Evolutionary conservation across 2,113 vertebrate genomes (phyloP), one percentile per base, ranked within the genome.

Genomic region (Rhinoderma darwinii): DNA sequence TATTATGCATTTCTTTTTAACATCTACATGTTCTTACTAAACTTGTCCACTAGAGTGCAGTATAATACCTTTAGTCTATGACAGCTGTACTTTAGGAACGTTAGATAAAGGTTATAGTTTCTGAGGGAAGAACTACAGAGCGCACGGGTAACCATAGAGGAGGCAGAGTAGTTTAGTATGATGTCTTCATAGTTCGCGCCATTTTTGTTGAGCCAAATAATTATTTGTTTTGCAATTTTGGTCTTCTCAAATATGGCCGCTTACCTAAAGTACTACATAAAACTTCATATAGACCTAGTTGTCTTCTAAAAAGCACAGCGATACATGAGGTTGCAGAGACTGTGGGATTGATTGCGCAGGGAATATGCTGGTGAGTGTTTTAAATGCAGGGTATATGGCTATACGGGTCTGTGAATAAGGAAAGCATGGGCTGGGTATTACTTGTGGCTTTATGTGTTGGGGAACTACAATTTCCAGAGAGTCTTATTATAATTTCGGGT

Each of bases 91-190:
- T 72, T 10, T 41, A 39, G 68, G 68, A 41, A 72, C 68, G 32
- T 39, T 22, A 72, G 5, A 20, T 41, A 0, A 25, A 72, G 20
- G 35, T 41, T 25, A 22, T 1, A 0, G 18, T 72, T 72, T 41
- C 35, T 20, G 35, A 11, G 35, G 68, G 68, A 39, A 72, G 20
- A 25, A 11, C 7, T 41, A 9, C 9, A 72, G 8, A 41, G 37
- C 35, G 37, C 35, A 72, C 35, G 25, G 2, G 10, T 51, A 2
- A 51, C 47, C 1, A 20, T 22, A 72, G 68, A 72, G 37, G 35
- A 22, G 6, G 7, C 15, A 3, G 1, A 0, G 35, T 15, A 2
- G 0, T 1, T n/a, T 5, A 7, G 1, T 18, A 7, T 18, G 32
- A 37, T 70, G 66, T 70, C 66, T 70, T 18, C 30, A 70, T 32